These are phyloP conservation scores for Fabriciana adippe DNA, from an alignment of 2,888 invertebrate genomes.

Conservation along the genomic window DNA sequence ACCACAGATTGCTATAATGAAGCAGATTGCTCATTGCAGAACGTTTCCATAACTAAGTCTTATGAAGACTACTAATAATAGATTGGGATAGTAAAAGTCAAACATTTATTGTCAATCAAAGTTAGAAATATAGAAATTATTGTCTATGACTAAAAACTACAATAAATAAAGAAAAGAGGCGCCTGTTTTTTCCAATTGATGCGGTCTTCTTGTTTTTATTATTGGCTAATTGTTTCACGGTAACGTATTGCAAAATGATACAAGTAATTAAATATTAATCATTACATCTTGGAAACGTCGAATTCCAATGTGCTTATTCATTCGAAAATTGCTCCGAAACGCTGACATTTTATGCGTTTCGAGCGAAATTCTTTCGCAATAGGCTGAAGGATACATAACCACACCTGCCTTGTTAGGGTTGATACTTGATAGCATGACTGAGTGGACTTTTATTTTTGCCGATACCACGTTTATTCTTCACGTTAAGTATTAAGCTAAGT, in stretches of 20 bases:
- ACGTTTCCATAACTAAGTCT: too few species aligned
- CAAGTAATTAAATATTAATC: conserved; percentile 14
- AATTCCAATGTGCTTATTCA: conserved; percentile 21
- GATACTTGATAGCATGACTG: conserved; percentile 1
- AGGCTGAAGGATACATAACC: conserved; percentile 10
- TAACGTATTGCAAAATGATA: not conserved
- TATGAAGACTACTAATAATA: too few species aligned
- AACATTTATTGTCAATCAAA: too few species aligned
- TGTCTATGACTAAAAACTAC: too few species aligned
- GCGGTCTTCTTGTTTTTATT: too few species aligned
- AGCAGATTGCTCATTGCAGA: too few species aligned
- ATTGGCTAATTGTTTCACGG: not conserved
- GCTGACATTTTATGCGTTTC: conserved; percentile 27
- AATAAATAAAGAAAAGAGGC: too few species aligned
- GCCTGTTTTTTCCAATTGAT: too few species aligned
- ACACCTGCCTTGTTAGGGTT: conserved; percentile 22
- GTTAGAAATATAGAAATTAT: too few species aligned
- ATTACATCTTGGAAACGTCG: conserved; percentile 4
- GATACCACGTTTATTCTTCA: not conserved
- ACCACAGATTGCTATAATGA: too few species aligned
- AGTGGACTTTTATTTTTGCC: not conserved
- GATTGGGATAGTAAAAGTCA: too few species aligned
- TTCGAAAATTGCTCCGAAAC: conserved; percentile 17
- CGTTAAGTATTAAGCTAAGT: too few species aligned
- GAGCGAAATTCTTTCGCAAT: conserved; percentile 29